phyloP scores from a whole-genome alignment of 2,888 invertebrate species.

The Lamproptera curius region DNA sequence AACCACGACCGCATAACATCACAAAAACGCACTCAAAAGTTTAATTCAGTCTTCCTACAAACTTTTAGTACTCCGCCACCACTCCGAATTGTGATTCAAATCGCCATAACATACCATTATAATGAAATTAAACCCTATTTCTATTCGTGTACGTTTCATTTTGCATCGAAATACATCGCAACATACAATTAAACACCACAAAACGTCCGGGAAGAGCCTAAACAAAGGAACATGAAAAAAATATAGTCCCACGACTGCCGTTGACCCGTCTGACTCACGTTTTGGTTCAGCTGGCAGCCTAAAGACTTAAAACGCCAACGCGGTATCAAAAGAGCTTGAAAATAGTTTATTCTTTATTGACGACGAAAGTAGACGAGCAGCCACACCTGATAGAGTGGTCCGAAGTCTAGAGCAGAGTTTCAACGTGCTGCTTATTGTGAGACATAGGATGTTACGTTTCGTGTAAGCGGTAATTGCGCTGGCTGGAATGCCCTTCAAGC shows the following conservation, averaged over 20 bases:
- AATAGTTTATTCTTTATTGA: too few species aligned
- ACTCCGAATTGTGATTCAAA: too few species aligned
- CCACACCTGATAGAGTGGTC: too few species aligned
- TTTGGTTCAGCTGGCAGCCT: constrained; percentile 25
- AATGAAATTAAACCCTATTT: background rate
- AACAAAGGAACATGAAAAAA: constrained; percentile 30
- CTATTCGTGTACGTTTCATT: background rate
- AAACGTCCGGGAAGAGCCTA: constrained; percentile 7
- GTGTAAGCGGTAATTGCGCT: too few species aligned
- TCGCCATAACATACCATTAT: background rate
- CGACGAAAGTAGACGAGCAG: too few species aligned
- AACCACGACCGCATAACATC: too few species aligned
- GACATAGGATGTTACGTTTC: too few species aligned
- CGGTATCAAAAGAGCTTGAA: too few species aligned
- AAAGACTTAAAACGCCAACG: too few species aligned
- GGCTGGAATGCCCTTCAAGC: too few species aligned
- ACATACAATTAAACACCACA: constrained; percentile 1
- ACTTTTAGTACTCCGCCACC: background rate
- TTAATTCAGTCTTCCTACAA: background rate
- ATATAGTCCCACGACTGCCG: constrained; percentile 28
- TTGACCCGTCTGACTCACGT: constrained; percentile 33
- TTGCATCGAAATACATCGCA: background rate
- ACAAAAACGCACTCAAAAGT: background rate
- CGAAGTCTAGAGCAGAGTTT: too few species aligned
- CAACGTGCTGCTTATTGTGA: too few species aligned